A percentile compares a stretch with the other conserved stretches of the same genome.
phyloP scores from a whole-genome alignment of 30 jellyfish, hydroid and myxozoan genomes.

The Rhopilema esculentum region DNA sequence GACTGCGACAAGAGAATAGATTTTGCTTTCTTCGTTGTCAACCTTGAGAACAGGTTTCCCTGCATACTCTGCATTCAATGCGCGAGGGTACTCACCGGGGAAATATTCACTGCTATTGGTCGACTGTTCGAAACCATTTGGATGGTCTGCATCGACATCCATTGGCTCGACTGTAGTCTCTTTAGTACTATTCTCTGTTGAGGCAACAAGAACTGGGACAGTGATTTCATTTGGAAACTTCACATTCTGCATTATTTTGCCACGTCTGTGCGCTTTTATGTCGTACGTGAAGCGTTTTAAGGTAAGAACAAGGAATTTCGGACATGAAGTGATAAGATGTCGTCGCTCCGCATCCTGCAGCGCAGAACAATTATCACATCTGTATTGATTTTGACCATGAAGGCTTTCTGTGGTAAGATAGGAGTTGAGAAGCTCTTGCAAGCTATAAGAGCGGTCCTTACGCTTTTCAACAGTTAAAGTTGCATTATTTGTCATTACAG shows the following conservation, averaged over 20 bases:
- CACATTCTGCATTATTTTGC: slow-evolving; percentile 68
- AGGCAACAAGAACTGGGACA: not conserved
- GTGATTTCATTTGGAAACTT: slow-evolving; percentile 52
- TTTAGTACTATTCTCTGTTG: not conserved
- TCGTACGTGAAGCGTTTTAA: slow-evolving; percentile 84
- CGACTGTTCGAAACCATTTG: not conserved
- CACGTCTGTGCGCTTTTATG: slow-evolving; percentile 66
- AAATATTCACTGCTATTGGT: not conserved
- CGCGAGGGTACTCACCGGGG: too few species aligned
- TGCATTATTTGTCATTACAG: not conserved
- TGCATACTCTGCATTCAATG: not conserved
- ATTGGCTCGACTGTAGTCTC: not conserved
- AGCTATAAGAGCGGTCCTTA: slow-evolving; percentile 2
- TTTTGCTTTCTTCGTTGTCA: slow-evolving; percentile 3
- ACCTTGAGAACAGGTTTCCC: slow-evolving; percentile 32
- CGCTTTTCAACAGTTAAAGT: not conserved
- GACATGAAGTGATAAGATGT: slow-evolving; percentile 58
- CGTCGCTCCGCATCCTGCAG: slow-evolving; percentile 82
- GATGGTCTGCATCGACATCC: not conserved
- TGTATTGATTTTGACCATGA: slow-evolving; percentile 67
- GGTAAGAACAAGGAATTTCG: slow-evolving; percentile 76
- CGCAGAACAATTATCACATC: slow-evolving; percentile 87
- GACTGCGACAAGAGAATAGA: slow-evolving; percentile 68
- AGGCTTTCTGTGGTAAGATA: slow-evolving; percentile 71
- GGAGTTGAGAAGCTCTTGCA: slow-evolving; percentile 50